phyloP scores from a whole-genome alignment of 2,113 vertebrate species.

The Morone saxatilis region DNA sequence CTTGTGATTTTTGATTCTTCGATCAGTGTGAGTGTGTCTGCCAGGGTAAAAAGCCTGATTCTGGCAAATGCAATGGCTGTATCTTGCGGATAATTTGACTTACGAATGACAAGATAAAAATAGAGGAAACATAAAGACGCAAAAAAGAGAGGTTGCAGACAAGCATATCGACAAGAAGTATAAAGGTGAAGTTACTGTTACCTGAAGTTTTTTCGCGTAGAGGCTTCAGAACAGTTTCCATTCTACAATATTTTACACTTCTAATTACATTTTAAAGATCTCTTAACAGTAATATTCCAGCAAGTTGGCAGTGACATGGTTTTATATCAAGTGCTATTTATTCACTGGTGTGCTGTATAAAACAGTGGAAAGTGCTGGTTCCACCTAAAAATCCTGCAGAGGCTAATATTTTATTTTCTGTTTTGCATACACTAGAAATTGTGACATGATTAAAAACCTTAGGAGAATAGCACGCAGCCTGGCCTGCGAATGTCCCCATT shows the following conservation, averaged over 20 bases:
- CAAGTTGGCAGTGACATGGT: neutral
- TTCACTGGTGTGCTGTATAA: neutral
- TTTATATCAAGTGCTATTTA: neutral
- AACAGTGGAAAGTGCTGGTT: constrained; percentile 17
- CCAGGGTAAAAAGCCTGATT: neutral
- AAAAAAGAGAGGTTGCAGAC: neutral
- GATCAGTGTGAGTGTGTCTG: neutral
- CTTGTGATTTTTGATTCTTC: neutral
- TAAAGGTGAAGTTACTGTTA: neutral
- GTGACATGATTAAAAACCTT: constrained; percentile 57
- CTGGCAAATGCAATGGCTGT: neutral
- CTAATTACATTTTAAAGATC: neutral
- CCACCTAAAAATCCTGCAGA: constrained; percentile 24
- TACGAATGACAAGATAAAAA: neutral
- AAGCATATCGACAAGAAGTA: neutral
- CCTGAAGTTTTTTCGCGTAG: neutral
- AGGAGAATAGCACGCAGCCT: constrained; percentile 1
- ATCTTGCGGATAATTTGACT: neutral
- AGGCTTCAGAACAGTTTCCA: neutral
- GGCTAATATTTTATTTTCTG: constrained; percentile 12
- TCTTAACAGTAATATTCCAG: neutral
- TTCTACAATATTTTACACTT: neutral
- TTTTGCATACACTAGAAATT: constrained; percentile 43
- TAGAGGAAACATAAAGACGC: neutral
- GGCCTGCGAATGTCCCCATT: constrained; percentile 29